Evolutionary conservation across 2,113 vertebrate species (phyloP).

Genomic region (Tyrannus savana): DNA sequence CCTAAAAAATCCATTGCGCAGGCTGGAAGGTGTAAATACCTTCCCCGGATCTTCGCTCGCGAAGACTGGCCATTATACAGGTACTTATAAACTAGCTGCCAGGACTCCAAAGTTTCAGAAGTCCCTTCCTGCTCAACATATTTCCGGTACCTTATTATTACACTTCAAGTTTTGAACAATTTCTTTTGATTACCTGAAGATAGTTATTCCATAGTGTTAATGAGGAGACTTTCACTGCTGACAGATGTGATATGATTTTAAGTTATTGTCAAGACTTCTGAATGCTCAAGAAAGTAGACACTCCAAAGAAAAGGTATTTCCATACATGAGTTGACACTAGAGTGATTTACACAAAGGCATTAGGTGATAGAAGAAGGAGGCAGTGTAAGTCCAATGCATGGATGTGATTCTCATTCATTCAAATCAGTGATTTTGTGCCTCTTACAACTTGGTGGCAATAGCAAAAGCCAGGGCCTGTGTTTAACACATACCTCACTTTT

Average conservation of each 20-base stretch:
- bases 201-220: background rate
- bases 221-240: background rate
- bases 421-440: background rate
- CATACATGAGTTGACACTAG: background rate
- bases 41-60: too few species aligned
- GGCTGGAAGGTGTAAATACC: too few species aligned
- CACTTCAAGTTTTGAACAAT: background rate
- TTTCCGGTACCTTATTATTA: background rate
- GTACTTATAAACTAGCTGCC: background rate
- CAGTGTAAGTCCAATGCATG: background rate
- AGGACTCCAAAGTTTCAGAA: background rate
- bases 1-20: too few species aligned
- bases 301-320: background rate
- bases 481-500: background rate
- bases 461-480: background rate
- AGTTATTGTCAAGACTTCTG: background rate
- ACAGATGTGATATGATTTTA: background rate
- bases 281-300: background rate
- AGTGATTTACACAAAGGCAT: background rate
- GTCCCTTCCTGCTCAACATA: background rate
- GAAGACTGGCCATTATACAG: too few species aligned
- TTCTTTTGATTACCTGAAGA: background rate
- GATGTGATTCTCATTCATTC: background rate
- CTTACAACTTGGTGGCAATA: background rate
- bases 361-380: background rate